phyloP scores from a whole-genome alignment of 2,113 vertebrate genomes.

The Irena cyanogastra region DNA sequence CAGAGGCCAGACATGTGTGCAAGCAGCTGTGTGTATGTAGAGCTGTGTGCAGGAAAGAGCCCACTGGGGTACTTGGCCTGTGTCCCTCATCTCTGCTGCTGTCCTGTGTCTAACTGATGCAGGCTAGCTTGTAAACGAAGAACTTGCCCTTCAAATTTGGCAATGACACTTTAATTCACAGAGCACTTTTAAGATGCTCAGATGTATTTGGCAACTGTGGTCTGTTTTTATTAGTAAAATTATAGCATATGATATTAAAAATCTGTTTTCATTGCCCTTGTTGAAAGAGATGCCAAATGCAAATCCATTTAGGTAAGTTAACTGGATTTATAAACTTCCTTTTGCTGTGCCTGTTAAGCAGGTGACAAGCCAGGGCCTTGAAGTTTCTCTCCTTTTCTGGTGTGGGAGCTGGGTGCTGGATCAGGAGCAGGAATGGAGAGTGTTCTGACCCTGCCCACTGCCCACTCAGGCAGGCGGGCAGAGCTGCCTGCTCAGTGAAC shows the following conservation, averaged over 20 bases:
- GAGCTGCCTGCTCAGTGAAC: not conserved
- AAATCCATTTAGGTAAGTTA: not conserved
- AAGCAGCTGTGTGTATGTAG: fast-evolving
- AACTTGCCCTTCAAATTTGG: not conserved
- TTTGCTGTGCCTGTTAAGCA: not conserved
- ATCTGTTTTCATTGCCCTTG: not conserved
- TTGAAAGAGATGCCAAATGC: constrained; percentile 1
- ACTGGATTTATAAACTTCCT: not conserved
- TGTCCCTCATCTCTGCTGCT: not conserved
- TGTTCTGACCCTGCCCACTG: not conserved
- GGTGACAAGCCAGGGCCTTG: not conserved
- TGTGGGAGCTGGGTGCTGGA: not conserved
- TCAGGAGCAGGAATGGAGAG: not conserved
- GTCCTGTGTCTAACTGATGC: not conserved
- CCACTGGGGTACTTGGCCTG: fast-evolving
- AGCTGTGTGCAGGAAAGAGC: not conserved
- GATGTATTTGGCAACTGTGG: not conserved
- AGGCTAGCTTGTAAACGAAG: not conserved
- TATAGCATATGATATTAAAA: constrained; percentile 6
- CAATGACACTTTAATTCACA: not conserved
- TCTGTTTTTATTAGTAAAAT: constrained; percentile 24
- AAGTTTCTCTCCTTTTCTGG: not conserved
- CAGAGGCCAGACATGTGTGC: not conserved
- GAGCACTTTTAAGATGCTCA: not conserved
- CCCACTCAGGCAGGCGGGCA: not conserved